Conservation (phyloP, 2,113 vertebrate species). For the Mormoops blainvillei region DNA sequence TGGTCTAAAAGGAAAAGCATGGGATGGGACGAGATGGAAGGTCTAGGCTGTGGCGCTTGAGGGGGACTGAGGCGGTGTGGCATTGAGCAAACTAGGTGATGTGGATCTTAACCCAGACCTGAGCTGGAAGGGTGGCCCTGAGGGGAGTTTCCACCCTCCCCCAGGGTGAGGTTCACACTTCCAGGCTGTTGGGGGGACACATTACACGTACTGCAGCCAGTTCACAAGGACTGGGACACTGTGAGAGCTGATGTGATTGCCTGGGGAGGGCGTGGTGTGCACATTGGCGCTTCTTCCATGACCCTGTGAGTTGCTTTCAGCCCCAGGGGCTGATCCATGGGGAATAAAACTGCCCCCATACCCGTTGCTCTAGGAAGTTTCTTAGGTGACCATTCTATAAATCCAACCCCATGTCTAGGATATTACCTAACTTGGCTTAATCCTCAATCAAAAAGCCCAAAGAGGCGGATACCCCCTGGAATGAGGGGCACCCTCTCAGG, state of each 20-base stretch:
- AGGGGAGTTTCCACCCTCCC: neutral
- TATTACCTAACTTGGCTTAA: neutral
- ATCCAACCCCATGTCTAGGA: neutral
- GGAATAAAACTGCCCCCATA: neutral
- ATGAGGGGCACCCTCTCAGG: no score
- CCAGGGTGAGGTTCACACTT: neutral
- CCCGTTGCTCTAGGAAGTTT: neutral
- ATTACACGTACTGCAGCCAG: no score
- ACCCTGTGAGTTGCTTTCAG: neutral
- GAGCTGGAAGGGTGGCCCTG: neutral
- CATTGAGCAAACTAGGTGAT: neutral
- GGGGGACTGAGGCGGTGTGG: no score
- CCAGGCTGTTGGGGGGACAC: neutral
- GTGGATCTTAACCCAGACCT: no score
- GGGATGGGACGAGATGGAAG: no score
- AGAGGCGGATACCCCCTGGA: fast-evolving
- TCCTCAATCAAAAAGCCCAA: neutral
- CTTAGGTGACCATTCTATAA: neutral
- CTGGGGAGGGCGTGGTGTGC: no score
- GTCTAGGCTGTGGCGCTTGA: neutral
- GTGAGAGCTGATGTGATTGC: neutral
- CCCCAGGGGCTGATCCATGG: no score
- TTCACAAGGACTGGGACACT: fast-evolving
- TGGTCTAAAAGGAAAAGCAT: neutral
- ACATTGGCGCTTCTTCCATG: neutral